Base-by-base conservation (phyloP, 2,113 vertebrate species). In the Nycticryphes semicollaris region DNA sequence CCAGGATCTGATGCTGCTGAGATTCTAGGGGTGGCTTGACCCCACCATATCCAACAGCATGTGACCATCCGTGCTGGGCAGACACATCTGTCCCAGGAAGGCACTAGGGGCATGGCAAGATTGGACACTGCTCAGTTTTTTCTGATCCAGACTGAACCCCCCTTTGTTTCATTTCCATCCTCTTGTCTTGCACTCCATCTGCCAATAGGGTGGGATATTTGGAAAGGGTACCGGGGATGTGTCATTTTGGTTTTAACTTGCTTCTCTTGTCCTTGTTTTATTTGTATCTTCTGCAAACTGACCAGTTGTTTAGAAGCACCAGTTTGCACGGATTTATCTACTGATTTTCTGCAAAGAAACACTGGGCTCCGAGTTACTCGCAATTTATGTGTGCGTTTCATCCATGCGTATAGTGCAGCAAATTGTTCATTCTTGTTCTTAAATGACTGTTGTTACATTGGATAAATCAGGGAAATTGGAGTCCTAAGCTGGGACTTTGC, bases 181-280 rank as follows among this genome's bases (percentile, higher is more conserved):
- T 31, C 21, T 76, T 28, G 33, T 27, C 21, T 63, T 77, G n/a
- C 50, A 10, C 7, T 37, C 18, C 35, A 35, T 15, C 12, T 73
- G 50, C 45, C 54, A 43, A 1, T 14, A 51, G 31, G 6, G 24
- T 66, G 67, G 37, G 22, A 21, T 2, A 15, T 56, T 89, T 82
- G 62, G n/a, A 68, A 89, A 4, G 18, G 21, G 3, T 19, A 35
- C 0, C 1, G 62, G 20, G 11, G 13, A 25, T 27, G 43, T 0
- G 0, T 39, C 23, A 27, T 63, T 68, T 82, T 45, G 45, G 3
- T 64, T 73, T 76, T 69, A 70, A 30, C 11, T 66, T 74, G 47
- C 0, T 0, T 69, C 33, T 54, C 18, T 4, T 21, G 20, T 43
- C 24, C 77, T 54, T 68, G 10, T n/a, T 79, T 72, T 41, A 21